A percentile compares a stretch with the other conserved stretches of the same genome.
Conservation (phyloP, 2,113 vertebrate species). For the Podocnemis expansa region DNA sequence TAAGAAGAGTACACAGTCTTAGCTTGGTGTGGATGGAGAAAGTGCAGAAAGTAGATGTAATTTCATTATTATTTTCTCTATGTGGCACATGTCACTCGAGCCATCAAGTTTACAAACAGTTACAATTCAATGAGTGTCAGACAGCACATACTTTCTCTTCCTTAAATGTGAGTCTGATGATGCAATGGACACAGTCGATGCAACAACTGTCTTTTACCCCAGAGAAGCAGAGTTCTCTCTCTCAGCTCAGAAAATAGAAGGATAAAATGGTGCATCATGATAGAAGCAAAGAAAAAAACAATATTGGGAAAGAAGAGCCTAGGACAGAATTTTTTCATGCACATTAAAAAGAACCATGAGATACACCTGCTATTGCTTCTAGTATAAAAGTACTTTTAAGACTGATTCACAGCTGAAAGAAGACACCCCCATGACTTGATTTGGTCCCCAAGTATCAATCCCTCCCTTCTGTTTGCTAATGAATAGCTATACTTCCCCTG, state of each 20-base stretch:
- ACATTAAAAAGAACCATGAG: background rate
- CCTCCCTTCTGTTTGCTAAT: background rate
- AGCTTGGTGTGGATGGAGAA: fast-evolving
- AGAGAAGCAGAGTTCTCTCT: background rate
- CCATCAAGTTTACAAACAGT: background rate
- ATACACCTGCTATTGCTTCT: background rate
- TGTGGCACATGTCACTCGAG: background rate
- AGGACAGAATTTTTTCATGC: background rate
- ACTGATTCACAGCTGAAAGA: background rate
- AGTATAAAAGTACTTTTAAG: background rate
- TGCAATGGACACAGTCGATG: background rate
- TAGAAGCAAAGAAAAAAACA: background rate
- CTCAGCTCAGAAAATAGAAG: background rate
- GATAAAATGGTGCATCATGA: background rate
- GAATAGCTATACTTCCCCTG: background rate
- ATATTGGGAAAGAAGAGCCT: background rate
- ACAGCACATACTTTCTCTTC: background rate
- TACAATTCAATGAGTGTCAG: background rate
- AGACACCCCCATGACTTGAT: background rate
- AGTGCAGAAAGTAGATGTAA: background rate
- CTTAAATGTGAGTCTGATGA: background rate
- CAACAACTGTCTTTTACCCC: background rate
- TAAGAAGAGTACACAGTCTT: fast-evolving
- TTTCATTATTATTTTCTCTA: background rate
- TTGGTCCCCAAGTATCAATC: background rate